phyloP scores from a whole-genome alignment of 2,113 vertebrate species.

The Phylloscopus whistleri region DNA sequence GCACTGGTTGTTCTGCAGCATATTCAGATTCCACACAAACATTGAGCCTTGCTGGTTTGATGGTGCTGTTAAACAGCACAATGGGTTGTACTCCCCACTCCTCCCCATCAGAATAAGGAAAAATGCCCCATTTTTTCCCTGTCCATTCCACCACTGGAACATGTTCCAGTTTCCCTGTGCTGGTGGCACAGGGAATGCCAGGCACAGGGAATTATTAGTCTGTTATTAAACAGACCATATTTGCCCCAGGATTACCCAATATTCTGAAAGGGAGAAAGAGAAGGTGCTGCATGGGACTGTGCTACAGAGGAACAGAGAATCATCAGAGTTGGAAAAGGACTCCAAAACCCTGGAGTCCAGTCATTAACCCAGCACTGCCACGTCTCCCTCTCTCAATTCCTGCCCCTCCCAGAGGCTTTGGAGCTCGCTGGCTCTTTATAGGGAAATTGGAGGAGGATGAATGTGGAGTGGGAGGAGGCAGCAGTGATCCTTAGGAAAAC shows the following conservation, averaged over 20 bases:
- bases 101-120: background rate
- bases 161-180: background rate
- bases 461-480: background rate
- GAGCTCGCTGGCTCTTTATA: background rate
- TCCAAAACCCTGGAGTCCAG: background rate
- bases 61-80: background rate
- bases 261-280: background rate
- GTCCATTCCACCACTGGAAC: background rate
- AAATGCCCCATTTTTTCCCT: background rate
- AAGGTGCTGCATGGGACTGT: fast-evolving
- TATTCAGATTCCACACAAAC: background rate
- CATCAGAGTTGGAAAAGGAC: background rate
- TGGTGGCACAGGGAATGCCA: background rate
- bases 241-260: background rate
- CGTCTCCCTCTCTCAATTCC: background rate
- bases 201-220: background rate
- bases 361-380: background rate
- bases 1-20: background rate
- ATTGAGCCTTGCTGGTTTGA: background rate
- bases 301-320: background rate
- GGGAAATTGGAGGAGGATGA: background rate
- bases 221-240: background rate
- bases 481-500: background rate
- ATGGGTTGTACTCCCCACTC: background rate
- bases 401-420: background rate